These are phyloP conservation scores for Lagopus leucura DNA, from an alignment of 2,113 vertebrate genomes.

Conservation along the genomic window DNA sequence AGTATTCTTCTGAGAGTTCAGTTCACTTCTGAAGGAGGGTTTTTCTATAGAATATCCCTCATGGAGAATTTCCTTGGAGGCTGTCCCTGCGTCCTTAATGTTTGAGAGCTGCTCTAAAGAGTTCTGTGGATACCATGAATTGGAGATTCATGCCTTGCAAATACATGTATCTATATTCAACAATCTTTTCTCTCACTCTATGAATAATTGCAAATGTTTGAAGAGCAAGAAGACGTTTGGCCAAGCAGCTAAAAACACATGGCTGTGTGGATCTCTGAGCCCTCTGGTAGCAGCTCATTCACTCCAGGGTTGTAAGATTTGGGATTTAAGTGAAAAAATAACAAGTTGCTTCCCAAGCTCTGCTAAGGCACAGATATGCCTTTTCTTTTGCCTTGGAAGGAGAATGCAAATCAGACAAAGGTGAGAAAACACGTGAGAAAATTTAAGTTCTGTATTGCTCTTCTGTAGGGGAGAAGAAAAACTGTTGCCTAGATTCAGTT, in stretches of 20 bases:
- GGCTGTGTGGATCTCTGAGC: not conserved
- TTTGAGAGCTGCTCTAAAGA: not conserved
- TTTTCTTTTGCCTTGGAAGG: not conserved
- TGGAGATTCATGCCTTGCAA: not conserved
- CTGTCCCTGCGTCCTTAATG: not conserved
- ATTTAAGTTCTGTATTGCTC: not conserved
- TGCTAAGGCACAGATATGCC: not conserved
- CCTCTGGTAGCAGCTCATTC: slow-evolving; percentile 35
- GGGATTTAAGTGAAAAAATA: slow-evolving; percentile 29
- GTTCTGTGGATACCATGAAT: not conserved
- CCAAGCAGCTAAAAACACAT: not conserved
- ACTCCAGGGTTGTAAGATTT: not conserved
- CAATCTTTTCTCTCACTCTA: not conserved
- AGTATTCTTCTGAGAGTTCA: not conserved
- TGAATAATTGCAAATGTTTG: not conserved
- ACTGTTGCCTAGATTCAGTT: slow-evolving; percentile 8
- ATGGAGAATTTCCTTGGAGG: not conserved
- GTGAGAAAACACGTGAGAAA: slow-evolving; percentile 17
- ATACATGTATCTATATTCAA: not conserved
- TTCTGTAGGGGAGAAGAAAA: not conserved
- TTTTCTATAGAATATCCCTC: not conserved
- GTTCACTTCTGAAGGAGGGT: not conserved
- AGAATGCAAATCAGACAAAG: not conserved
- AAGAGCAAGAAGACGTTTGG: not conserved
- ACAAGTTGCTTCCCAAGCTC: not conserved